Evolutionary conservation across 2,888 invertebrate genomes (phyloP), one percentile per base, ranked within the genome.

Genomic region (Neria commutata): DNA sequence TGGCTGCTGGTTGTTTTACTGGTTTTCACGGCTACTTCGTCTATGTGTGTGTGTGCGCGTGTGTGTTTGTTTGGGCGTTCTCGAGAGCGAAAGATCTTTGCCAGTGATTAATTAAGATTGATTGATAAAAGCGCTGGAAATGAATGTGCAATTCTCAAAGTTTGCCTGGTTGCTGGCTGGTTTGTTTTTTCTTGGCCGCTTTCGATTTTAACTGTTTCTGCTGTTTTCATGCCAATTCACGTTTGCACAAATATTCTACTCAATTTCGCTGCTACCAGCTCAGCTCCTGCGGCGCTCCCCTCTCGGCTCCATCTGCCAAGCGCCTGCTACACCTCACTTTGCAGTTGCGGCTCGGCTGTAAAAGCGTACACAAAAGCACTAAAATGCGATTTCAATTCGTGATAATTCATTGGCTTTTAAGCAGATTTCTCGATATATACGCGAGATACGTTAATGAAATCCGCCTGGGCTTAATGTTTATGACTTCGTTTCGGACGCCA

Each of bases 91-190:
- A 71, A 67, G 76, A 76, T 77, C 76, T 77, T 72, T 67, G 73
- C 68, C 62, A 74, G 70, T 79, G 79, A 79, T 79, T 79, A 79
- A 79, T 79, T 79, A 79, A 79, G 79, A 79, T 79, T 77, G 79
- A 79, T 79, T 79, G 80, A 79, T 79, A 79, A 70, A 62, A 72
- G 51, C 59, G 60, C 59, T 49, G 53, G 64, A 64, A 66, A 66
- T 61, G 67, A 50, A 50, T 50, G 50, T 50, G 50, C 50, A 50
- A 34, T 19, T 34, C 21, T 34, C 33, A 50, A 48, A 23, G 25
- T 37, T 37, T 37, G 37, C n/a, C n/a, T 37, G 4, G 8, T 8
- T 11, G 11, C 29, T 29, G 6, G 29, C 11, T 8, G 47, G 37
- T 17, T 52, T 56, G 52, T 56, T 54, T 57, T 50, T 50, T 49